phyloP scores from a whole-genome alignment of 1,140 invertebrate genomes.

The Drosophila auraria region DNA sequence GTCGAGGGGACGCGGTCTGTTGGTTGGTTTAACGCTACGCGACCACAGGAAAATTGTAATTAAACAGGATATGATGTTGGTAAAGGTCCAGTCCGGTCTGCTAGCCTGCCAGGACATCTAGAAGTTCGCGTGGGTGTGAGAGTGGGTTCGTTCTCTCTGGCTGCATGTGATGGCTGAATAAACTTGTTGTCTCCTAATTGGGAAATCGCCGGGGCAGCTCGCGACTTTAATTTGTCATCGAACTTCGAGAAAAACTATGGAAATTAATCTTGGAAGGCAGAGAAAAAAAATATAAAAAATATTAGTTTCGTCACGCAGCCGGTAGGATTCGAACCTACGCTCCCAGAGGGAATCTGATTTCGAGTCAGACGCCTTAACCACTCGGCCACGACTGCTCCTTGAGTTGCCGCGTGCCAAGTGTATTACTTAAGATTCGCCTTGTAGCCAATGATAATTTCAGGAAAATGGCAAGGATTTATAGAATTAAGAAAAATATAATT shows the following conservation, averaged over 20 bases:
- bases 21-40: conserved; percentile 75
- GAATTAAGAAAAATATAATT: not conserved
- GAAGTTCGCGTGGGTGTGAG: not conserved
- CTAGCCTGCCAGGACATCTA: no score
- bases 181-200: conserved; percentile 65
- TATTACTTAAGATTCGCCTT: not conserved
- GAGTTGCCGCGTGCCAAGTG: not conserved
- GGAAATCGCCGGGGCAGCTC: conserved; percentile 28
- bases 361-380: conserved; percentile 94
- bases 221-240: conserved; percentile 36
- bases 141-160: conserved; percentile 5
- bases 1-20: conserved; percentile 1
- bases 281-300: not conserved
- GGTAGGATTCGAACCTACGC: conserved; percentile 94
- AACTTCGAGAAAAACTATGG: not conserved
- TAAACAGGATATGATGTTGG: conserved; percentile 77
- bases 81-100: conserved; percentile 36
- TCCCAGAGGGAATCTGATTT: conserved; percentile 94
- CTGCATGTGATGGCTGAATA: conserved; percentile 60
- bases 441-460: not conserved
- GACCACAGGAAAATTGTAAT: conserved; percentile 83
- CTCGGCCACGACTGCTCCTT: conserved; percentile 93
- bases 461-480: not conserved
- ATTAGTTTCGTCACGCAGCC: conserved; percentile 86
- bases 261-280: not conserved